Percentiles rank a stretch among this genome's conserved stretches.
These are phyloP conservation scores for Sardina pilchardus DNA, from an alignment of 2,113 vertebrate genomes.

Conservation along the genomic window DNA sequence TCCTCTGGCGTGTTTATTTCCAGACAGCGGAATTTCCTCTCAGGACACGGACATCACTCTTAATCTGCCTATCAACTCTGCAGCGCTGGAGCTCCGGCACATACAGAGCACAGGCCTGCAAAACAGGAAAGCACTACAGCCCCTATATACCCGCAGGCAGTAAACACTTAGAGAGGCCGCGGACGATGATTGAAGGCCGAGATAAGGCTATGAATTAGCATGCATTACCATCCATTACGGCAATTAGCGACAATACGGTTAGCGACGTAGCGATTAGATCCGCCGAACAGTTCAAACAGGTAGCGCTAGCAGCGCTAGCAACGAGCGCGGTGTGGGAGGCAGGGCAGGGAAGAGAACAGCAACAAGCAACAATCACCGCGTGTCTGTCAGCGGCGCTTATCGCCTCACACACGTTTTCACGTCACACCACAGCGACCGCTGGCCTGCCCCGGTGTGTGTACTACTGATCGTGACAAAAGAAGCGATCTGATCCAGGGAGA, in stretches of 20 bases:
- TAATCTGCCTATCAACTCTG: slow-evolving; percentile 39
- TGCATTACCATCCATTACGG: neutral
- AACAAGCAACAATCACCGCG: neutral
- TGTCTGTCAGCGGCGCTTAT: neutral
- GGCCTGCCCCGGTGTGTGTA: neutral
- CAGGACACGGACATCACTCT: slow-evolving; percentile 39
- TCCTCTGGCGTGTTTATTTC: slow-evolving; percentile 59
- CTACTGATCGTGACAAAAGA: neutral
- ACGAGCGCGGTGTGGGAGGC: neutral
- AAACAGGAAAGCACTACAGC: slow-evolving; percentile 26
- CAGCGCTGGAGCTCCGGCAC: neutral
- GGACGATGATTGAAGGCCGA: neutral
- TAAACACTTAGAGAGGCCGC: neutral
- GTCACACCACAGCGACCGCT: neutral
- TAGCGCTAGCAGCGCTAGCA: neutral
- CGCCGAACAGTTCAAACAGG: neutral
- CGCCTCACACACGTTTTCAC: neutral
- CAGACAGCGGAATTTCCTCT: slow-evolving; percentile 62
- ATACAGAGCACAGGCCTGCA: neutral
- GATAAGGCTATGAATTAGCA: neutral
- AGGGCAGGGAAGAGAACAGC: neutral
- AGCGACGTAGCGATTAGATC: neutral
- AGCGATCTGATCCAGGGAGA: neutral
- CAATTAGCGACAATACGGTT: neutral
- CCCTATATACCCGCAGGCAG: neutral